phyloP scores from a whole-genome alignment of 2,888 invertebrate genomes.

The Stenurella melanura region DNA sequence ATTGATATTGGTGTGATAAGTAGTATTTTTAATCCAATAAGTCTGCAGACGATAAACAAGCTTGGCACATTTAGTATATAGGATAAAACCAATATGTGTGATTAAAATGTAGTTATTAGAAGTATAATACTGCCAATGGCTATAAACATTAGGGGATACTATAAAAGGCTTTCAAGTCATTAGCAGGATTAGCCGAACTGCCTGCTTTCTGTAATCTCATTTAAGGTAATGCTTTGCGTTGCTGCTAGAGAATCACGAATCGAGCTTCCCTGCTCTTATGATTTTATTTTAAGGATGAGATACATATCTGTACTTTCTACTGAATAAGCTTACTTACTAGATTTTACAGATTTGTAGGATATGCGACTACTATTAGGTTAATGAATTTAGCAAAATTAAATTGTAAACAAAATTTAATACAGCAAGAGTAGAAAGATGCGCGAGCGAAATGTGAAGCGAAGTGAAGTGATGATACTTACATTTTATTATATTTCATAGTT shows the following conservation, averaged over 20 bases:
- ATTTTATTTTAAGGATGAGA: conserved; percentile 27
- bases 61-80: background rate
- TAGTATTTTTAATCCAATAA: too few relatives aligned
- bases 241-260: conserved; percentile 26
- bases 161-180: conserved; percentile 43
- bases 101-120: conserved; percentile 11
- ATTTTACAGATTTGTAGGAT: background rate
- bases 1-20: too few relatives aligned
- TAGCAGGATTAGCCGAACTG: conserved; percentile 40
- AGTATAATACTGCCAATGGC: conserved; percentile 14
- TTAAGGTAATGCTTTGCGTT: conserved; percentile 40
- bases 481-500: too few relatives aligned
- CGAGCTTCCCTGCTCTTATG: conserved; percentile 18
- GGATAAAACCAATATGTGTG: background rate
- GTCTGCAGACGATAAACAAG: background rate
- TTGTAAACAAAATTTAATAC: background rate
- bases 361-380: conserved; percentile 28
- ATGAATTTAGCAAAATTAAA: conserved; percentile 29
- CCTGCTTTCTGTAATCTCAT: conserved; percentile 39
- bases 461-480: too few relatives aligned
- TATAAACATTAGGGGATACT: conserved; percentile 28
- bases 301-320: conserved; percentile 27
- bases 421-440: background rate
- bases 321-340: conserved; percentile 8
- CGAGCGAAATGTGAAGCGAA: background rate